Base-by-base conservation (phyloP, 2,113 vertebrate genomes). In the Semicossyphus pulcher region DNA sequence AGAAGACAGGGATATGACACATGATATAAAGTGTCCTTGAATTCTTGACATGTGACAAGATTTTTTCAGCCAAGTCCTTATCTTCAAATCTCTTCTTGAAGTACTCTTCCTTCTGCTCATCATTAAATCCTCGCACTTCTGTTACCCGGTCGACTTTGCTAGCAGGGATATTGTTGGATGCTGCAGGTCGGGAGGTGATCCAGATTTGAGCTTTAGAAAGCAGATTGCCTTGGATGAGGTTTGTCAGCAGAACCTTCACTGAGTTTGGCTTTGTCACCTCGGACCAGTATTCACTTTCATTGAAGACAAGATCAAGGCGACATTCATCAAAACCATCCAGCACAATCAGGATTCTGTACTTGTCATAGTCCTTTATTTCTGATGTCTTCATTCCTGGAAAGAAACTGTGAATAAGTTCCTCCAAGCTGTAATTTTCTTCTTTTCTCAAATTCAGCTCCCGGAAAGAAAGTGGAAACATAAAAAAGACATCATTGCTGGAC, bases 321-420 rank as follows among this genome's bases (percentile, higher is more conserved):
- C 72, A 84, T 72, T 88, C 87, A 72, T 88, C 81, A n/a, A 88
- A 21, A n/a, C 87, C 87, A 78, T 88, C 87, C 42, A 88, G 66
- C 37, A 88, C 69, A 70, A 88, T 2, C 41, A 88, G 26, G 53
- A 80, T 80, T 0, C 23, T 0, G 0, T 86, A 83, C 2, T 72
- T 26, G 32, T 82, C 4, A 42, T 84, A 88, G 57, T 88, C 21
- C 0, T 1, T 0, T 74, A 88, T 86, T 72, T 88, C 81, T 29
- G 87, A 86, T 32, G 21, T 76, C 21, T n/a, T 21, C 87, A 88
- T 88, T 12, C 3, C 28, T 7, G 81, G 84, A 1, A 56, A 51
- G 16, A 88, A 83, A n/a, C 41, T 11, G 60, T 80, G 5, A 28
- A 88, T 0, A n/a, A 88, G 80, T 0, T 63, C 0, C 0, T 85